Percentiles rank a stretch among this genome's conserved stretches.
These are phyloP conservation scores for Melanchra persicariae DNA, from an alignment of 2,888 invertebrate genomes.

Conservation along the genomic window DNA sequence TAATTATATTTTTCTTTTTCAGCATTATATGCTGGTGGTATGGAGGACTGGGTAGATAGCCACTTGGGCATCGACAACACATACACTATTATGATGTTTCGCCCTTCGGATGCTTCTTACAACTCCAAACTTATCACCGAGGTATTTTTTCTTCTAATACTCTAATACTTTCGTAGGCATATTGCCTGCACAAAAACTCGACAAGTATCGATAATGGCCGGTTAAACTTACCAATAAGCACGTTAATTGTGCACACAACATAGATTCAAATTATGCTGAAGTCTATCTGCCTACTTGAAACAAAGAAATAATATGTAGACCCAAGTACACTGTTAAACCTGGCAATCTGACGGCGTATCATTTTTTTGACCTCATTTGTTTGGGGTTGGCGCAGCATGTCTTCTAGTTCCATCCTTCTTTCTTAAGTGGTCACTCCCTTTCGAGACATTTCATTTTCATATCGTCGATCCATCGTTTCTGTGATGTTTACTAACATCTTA, in stretches of 20 bases:
- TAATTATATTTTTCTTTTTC: constrained; percentile 47
- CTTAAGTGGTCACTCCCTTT: too few species aligned
- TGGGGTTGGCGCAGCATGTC: too few species aligned
- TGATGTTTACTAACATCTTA: too few species aligned
- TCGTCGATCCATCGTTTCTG: too few species aligned
- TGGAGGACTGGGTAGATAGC: constrained; percentile 88
- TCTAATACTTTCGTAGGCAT: not conserved
- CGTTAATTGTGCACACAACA: not conserved
- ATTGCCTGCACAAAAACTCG: not conserved
- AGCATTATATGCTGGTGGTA: constrained; percentile 87
- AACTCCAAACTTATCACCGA: constrained; percentile 79
- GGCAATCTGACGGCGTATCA: too few species aligned
- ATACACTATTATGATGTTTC: constrained; percentile 85
- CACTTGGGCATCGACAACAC: constrained; percentile 87
- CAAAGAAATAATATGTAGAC: not conserved
- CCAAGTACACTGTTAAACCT: not conserved
- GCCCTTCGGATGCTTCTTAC: constrained; percentile 79
- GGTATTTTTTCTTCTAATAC: constrained; percentile 73
- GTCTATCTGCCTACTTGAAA: not conserved
- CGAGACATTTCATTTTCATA: too few species aligned
- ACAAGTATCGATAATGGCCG: not conserved
- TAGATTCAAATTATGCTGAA: not conserved
- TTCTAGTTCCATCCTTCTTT: too few species aligned
- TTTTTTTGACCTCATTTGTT: too few species aligned
- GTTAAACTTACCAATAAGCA: not conserved